A percentile compares a stretch with the other conserved stretches of the same genome.
phyloP scores from a whole-genome alignment of 1,140 invertebrate genomes.

The Melitaea cinxia region DNA sequence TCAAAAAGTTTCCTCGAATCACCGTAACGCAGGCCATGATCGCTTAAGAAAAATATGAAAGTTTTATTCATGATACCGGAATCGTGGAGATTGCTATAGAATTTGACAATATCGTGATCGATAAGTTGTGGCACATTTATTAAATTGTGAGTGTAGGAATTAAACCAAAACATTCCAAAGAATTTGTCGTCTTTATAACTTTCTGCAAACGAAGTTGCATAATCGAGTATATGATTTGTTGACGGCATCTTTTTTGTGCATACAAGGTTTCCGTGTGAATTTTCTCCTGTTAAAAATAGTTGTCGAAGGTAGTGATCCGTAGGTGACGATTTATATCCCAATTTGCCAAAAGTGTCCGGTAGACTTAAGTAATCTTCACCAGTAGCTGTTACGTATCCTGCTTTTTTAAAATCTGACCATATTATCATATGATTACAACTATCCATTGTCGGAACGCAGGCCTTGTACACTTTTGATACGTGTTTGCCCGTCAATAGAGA shows the following conservation, averaged over 20 bases:
- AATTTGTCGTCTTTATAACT: constrained; percentile 82
- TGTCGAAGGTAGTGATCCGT: constrained; percentile 89
- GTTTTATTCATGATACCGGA: constrained; percentile 82
- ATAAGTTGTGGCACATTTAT: constrained; percentile 76
- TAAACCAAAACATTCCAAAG: constrained; percentile 89
- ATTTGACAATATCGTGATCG: constrained; percentile 80
- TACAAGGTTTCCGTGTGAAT: constrained; percentile 57
- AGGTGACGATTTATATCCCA: constrained; percentile 77
- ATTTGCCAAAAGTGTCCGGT: constrained; percentile 70
- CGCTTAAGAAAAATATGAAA: constrained; percentile 89
- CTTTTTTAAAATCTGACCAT: constrained; percentile 70
- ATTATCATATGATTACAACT: constrained; percentile 65
- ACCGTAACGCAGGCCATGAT: constrained; percentile 94
- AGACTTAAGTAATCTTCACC: constrained; percentile 71
- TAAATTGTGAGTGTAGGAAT: constrained; percentile 85
- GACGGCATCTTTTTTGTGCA: constrained; percentile 82
- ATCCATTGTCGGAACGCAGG: constrained; percentile 81
- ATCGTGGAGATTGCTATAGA: constrained; percentile 77
- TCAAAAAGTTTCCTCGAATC: constrained; percentile 85
- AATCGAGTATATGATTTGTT: constrained; percentile 83
- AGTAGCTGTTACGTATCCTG: constrained; percentile 72
- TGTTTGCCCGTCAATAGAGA: constrained; percentile 87
- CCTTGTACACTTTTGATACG: constrained; percentile 68
- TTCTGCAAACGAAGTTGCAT: constrained; percentile 83
- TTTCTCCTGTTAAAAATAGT: constrained; percentile 84